These are phyloP conservation scores for Thymallus thymallus DNA, from an alignment of 2,113 vertebrate genomes.

Conservation along the genomic window DNA sequence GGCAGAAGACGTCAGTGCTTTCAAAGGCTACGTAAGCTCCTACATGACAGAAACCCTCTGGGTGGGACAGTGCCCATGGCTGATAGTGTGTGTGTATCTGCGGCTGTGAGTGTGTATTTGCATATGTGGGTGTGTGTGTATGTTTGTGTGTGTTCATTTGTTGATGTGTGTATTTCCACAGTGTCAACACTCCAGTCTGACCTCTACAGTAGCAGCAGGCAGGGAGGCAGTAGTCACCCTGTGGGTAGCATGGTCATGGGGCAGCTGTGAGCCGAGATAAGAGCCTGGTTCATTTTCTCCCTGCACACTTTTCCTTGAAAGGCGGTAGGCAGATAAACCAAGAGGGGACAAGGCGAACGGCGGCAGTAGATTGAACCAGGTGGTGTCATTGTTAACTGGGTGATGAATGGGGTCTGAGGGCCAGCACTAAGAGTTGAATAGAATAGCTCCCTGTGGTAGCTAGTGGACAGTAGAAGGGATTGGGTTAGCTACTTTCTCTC, in stretches of 20 bases:
- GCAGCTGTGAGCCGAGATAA: conserved; percentile 13
- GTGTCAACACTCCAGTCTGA: conserved; percentile 28
- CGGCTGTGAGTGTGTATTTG: conserved; percentile 1
- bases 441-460: background rate
- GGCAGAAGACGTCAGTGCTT: conserved; percentile 5
- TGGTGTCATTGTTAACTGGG: conserved; percentile 12
- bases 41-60: conserved; percentile 27
- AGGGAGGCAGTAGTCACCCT: conserved; percentile 50
- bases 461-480: conserved; percentile 4
- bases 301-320: background rate
- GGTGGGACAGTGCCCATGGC: conserved; percentile 53
- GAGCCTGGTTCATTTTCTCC: background rate
- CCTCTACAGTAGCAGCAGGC: conserved; percentile 40
- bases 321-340: background rate
- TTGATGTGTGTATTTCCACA: background rate
- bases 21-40: conserved; percentile 24
- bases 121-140: conserved; percentile 5
- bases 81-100: conserved; percentile 44
- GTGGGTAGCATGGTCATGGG: conserved; percentile 20
- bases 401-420: conserved; percentile 8
- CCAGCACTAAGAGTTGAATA: background rate
- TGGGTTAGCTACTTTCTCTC: background rate
- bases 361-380: background rate
- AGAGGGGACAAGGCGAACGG: background rate
- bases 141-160: conserved; percentile 6